Base-by-base conservation (phyloP, 2,113 vertebrate species). In the Polypterus bichir region DNA sequence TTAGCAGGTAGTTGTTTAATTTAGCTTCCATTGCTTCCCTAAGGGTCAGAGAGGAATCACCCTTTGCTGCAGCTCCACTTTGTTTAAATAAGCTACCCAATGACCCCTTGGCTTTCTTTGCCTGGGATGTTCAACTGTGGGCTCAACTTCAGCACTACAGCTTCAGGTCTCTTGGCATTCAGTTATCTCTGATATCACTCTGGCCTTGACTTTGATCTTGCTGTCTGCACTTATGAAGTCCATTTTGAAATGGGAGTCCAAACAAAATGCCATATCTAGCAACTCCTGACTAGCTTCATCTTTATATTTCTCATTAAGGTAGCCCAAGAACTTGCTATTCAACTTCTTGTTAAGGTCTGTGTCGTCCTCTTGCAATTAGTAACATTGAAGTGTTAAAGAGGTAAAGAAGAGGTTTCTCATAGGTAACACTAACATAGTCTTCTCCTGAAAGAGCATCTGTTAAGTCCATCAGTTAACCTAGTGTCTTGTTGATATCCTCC, bases 1-100 rank as follows among this genome's bases (percentile, higher is more conserved):
- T n/a, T n/a, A n/a, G n/a, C n/a, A n/a, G n/a, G n/a, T n/a, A n/a
- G n/a, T n/a, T n/a, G n/a, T n/a, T 49, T 54, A 65, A 68, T n/a
- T 68, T 57, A 66, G 64, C 45, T 65, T 69, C 58, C n/a, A n/a
- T n/a, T n/a, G n/a, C n/a, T n/a, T n/a, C n/a, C 52, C 63, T 61
- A 45, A 52, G 51, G 61, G 52, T 62, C 44, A 55, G 4, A 59
- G 59, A 65, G 46, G 46, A 55, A 62, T 62, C 54, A 44, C 4
- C 44, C n/a, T 55, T 63, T 69, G 61, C 60, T 56, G 49, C 47
- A 62, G 54, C 46, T 60, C 9, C 46, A 2, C 57, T 69, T 59
- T 49, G 56, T 69, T 69, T 57, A 66, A 64, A 46, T 56, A 66
- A 54, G 62, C 59, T 66, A 53, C 59, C 59, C 59, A 64, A 7